A percentile compares a stretch with the other conserved stretches of the same genome.
Evolutionary conservation across 2,797 vertebrate species (phyloP).

Genomic region (Rhinatrema bivittatum): DNA sequence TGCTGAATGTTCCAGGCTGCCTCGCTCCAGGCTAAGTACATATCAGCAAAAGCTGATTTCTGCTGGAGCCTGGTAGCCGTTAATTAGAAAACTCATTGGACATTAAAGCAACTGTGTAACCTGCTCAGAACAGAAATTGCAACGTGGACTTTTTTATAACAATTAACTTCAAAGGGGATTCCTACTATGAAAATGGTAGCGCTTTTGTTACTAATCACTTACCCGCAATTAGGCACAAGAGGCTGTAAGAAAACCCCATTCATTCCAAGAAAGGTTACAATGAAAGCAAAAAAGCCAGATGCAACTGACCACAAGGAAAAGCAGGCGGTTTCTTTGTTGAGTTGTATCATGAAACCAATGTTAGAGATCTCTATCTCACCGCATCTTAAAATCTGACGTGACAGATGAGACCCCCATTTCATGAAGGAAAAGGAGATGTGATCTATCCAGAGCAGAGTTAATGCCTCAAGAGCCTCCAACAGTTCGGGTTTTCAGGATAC

Average conservation of each 20-base stretch:
- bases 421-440: too few relatives aligned
- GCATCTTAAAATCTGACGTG: too few relatives aligned
- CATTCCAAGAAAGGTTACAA: neutral
- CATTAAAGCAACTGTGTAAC: constrained; percentile 15
- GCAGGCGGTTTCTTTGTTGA: too few relatives aligned
- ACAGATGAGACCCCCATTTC: too few relatives aligned
- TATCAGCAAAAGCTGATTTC: constrained; percentile 21
- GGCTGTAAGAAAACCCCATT: neutral
- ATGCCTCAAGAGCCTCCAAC: too few relatives aligned
- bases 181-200: neutral
- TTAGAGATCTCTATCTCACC: too few relatives aligned
- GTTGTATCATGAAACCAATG: too few relatives aligned
- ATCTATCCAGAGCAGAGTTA: too few relatives aligned
- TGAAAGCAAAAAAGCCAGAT: neutral
- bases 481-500: too few relatives aligned
- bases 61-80: constrained; percentile 24
- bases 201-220: constrained; percentile 12
- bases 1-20: constrained; percentile 9
- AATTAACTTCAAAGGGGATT: neutral
- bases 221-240: constrained; percentile 7
- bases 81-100: constrained; percentile 36
- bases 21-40: constrained; percentile 6
- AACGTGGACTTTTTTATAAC: constrained; percentile 4
- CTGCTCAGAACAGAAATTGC: constrained; percentile 10
- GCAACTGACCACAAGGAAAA: too few relatives aligned